A percentile compares a stretch with the other conserved stretches of the same genome.
These are phyloP conservation scores for Lamproptera curius DNA, from an alignment of 2,888 invertebrate species.

Conservation along the genomic window DNA sequence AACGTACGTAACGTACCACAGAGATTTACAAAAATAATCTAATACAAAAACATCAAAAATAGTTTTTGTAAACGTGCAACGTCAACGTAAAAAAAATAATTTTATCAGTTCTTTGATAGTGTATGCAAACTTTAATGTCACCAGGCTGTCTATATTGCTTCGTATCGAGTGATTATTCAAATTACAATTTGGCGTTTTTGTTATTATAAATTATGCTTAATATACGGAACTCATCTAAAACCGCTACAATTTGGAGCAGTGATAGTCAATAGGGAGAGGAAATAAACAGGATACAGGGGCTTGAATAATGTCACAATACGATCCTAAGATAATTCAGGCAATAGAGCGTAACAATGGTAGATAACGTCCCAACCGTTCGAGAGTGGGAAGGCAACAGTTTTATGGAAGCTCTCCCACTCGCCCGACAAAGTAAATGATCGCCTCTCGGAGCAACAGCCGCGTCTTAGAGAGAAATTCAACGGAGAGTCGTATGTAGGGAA, in stretches of 20 bases:
- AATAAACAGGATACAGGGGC: constrained; percentile 16
- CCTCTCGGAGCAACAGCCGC: constrained; percentile 27
- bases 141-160: too few species aligned
- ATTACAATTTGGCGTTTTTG: too few species aligned
- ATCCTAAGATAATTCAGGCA: constrained; percentile 13
- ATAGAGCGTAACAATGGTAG: constrained; percentile 4
- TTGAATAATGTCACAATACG: constrained; percentile 8
- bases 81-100: too few species aligned
- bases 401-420: constrained; percentile 41
- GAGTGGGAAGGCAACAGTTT: constrained; percentile 37
- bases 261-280: not conserved
- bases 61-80: too few species aligned
- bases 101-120: too few species aligned
- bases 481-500: constrained; percentile 42
- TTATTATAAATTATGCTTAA: too few species aligned
- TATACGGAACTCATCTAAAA: too few species aligned
- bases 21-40: too few species aligned
- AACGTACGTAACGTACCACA: too few species aligned
- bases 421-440: constrained; percentile 46
- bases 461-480: constrained; percentile 21
- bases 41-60: too few species aligned
- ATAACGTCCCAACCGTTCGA: constrained; percentile 18
- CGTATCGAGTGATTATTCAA: too few species aligned
- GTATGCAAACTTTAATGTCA: too few species aligned
- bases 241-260: not conserved